Evolutionary conservation across 2,113 vertebrate genomes (phyloP), one percentile per base, ranked within the genome.

Genomic region (Sarotherodon lohbergeri): DNA sequence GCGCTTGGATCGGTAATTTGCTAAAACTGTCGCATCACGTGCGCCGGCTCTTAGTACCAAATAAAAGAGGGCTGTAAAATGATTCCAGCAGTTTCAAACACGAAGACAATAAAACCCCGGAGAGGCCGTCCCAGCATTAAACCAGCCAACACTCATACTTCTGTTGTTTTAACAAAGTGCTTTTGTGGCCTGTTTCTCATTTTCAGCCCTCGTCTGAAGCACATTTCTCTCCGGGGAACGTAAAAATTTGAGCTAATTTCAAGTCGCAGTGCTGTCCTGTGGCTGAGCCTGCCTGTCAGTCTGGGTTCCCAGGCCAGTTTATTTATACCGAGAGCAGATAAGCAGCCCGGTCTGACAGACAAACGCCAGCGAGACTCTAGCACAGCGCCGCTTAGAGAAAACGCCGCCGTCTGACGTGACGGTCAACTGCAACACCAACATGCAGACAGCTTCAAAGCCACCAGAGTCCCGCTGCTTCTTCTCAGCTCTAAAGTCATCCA

Each of bases 281-380:
- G 6, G 12, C 50, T 73, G 48, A 10, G 56, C 17, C 27, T 78
- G 43, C 46, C 71, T 78, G 71, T 52, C 71, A 29, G 71, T 71
- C 39, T 43, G 59, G 7, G 41, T 87, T 90, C 85, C 82, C 89
- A 89, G 83, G 76, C 57, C 56, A 9, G 27, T 82, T 86, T 87
- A 84, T 89, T 86, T 88, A 85, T 87, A 92, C 82, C 71, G 22
- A 80, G 48, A 55, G 66, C 56, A 80, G 86, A 82, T 68, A 79
- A 57, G 55, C 7, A 6, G 24, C 29, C 82, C 48, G 16, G 2
- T 59, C 57, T 55, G 22, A 86, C 52, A n/a, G 73, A 50, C 43
- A 17, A 71, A 83, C 11, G 41, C 57, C 50, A 57, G 22, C 4
- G 24, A 90, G 1, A 68, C 50, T 55, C 39, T 41, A 71, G 41